Evolutionary conservation across 1,140 invertebrate species (phyloP).

Genomic region (Mycetomoellerius zeteki): DNA sequence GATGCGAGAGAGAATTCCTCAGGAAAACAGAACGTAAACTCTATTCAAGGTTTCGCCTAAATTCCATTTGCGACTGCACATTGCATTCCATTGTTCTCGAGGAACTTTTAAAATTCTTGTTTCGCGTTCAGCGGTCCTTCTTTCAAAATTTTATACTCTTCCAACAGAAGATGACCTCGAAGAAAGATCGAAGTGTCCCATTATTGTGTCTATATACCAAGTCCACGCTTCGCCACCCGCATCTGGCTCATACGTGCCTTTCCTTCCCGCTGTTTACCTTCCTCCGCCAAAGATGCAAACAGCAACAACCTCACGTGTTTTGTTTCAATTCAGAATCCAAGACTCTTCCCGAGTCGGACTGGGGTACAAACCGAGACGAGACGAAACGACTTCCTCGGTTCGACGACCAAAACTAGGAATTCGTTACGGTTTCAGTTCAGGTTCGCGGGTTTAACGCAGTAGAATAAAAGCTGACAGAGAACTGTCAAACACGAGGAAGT

Average conservation of each 20-base stretch:
- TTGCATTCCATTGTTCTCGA: background rate
- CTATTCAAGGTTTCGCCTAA: conserved; percentile 15
- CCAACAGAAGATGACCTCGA: conserved; percentile 6
- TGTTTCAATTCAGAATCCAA: conserved; percentile 48
- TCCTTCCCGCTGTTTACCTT: conserved; percentile 19
- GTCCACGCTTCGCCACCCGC: conserved; percentile 7
- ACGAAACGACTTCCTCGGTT: background rate
- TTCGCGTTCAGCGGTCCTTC: background rate
- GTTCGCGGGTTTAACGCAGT: conserved; percentile 13
- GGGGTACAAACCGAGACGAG: background rate
- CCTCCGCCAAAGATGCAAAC: conserved; percentile 19
- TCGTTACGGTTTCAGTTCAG: conserved; percentile 44
- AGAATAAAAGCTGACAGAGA: conserved; percentile 40
- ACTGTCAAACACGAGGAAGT: background rate
- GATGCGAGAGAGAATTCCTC: background rate
- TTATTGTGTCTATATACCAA: conserved; percentile 24
- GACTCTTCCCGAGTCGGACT: background rate
- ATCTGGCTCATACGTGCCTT: conserved; percentile 30
- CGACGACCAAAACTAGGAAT: conserved; percentile 18
- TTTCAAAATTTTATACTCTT: conserved; percentile 43
- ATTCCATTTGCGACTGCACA: background rate
- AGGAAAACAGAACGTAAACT: conserved; percentile 21
- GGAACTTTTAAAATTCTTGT: conserved; percentile 4
- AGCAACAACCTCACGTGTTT: conserved; percentile 46
- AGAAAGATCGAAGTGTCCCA: conserved; percentile 22